phyloP scores from a whole-genome alignment of 2,113 vertebrate genomes.

The Piliocolobus tephrosceles region DNA sequence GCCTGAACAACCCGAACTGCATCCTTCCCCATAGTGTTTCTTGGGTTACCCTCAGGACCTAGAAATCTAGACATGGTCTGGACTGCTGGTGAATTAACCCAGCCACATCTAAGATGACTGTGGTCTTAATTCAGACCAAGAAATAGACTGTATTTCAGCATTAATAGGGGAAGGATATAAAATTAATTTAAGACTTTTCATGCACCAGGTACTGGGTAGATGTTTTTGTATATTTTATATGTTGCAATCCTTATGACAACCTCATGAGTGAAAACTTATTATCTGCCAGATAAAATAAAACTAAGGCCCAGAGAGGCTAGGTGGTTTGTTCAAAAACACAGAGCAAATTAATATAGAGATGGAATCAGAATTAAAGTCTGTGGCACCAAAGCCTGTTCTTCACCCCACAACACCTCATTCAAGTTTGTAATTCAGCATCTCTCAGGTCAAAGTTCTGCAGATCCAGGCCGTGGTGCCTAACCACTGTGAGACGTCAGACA shows the following conservation, averaged over 20 bases:
- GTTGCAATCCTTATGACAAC: not conserved
- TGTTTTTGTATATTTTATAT: not conserved
- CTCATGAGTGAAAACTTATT: not conserved
- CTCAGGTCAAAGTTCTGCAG: too few species aligned
- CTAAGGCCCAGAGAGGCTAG: not conserved
- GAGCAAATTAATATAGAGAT: not conserved
- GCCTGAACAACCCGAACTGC: not conserved
- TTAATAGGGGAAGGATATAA: not conserved
- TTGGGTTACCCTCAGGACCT: not conserved
- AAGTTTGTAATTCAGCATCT: not conserved
- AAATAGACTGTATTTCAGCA: not conserved
- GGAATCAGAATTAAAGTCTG: not conserved
- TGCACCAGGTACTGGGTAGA: not conserved
- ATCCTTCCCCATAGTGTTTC: not conserved
- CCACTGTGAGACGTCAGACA: not conserved
- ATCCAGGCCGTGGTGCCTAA: not conserved
- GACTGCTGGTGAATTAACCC: not conserved
- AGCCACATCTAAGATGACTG: not conserved
- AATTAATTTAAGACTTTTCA: not conserved
- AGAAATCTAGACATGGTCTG: not conserved
- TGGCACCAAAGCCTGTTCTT: not conserved
- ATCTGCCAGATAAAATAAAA: not conserved
- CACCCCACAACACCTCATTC: not conserved
- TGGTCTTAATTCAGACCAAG: not conserved
- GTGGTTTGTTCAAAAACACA: not conserved